Base-by-base conservation (phyloP, 2,113 vertebrate species). In the Ovibos moschatus region DNA sequence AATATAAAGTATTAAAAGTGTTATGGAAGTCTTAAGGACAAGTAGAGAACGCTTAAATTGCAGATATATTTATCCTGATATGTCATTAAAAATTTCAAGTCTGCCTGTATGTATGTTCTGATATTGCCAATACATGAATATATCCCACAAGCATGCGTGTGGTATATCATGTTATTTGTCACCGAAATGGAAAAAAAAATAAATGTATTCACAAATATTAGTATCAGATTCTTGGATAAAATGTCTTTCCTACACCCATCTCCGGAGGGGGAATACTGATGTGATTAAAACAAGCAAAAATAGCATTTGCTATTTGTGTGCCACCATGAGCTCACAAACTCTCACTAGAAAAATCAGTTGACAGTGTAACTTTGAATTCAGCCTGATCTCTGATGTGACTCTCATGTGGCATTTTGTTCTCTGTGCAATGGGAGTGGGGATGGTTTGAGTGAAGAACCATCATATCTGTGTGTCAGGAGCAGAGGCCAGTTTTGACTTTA, bases 401-500 rank as follows among this genome's bases (percentile, higher is more conserved):
- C 79, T 55, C 47, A 7, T 76, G 76, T 86, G 91, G 87, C 62
- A 93, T 33, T 36, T 60, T n/a, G 12, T 96, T 62, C 94, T 96
- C 89, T 71, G 0, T 51, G 23, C 58, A 90, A 3, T 89, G 97
- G 55, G 97, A 97, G 71, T 78, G 62, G 74, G 47, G 86, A 33
- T 53, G 21, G 12, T 55, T 50, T 92, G 33, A 95, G 60, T 94
- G 86, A 96, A 81, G 67, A 0, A 60, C 10, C 74, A 82, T 87
- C 95, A 11, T 85, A 23, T 87, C 30, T 92, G 17, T 78, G 19
- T 89, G 71, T 96, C 53, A 95, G 93, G 76, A 98, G 40, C 94
- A 97, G 27, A 97, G 98, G 92, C 55, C 74, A 98, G 89, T 98
- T 98, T 95, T 92, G 96, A 97, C 57, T 84, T 71, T 95, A 96